A percentile compares a stretch with the other conserved stretches of the same genome.
Conservation (phyloP, 2,888 invertebrate species). For the Plagodis dolabraria region DNA sequence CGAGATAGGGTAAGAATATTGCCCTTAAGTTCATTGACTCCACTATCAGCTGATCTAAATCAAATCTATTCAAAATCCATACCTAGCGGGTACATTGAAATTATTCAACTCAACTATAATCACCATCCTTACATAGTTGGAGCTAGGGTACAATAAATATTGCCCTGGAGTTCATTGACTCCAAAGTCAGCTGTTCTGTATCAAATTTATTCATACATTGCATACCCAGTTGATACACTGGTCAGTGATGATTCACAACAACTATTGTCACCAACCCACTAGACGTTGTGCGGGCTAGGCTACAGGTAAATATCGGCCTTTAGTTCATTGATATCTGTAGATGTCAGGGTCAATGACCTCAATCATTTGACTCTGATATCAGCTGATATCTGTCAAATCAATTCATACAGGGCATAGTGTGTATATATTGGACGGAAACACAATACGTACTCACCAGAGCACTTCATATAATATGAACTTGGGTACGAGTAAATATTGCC, state of each 20-base stretch:
- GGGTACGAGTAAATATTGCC: constrained; percentile 89
- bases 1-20: too few species aligned
- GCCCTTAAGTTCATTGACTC: too few species aligned
- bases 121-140: constrained; percentile 96
- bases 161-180: too few species aligned
- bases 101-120: too few species aligned
- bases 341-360: too few species aligned
- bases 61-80: too few species aligned
- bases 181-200: constrained; percentile 84
- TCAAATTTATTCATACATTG: constrained; percentile 95
- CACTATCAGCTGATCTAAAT: too few species aligned
- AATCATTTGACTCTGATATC: too few species aligned
- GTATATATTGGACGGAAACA: constrained; percentile 96
- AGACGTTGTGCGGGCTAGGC: constrained; percentile 95
- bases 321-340: too few species aligned
- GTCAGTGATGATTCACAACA: constrained; percentile 97
- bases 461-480: constrained; percentile 95
- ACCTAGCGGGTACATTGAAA: too few species aligned
- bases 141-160: constrained; percentile 96
- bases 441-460: constrained; percentile 98
- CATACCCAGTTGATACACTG: constrained; percentile 91
- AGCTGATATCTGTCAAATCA: constrained; percentile 94
- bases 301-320: constrained; percentile 87
- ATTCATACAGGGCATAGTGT: constrained; percentile 95
- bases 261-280: constrained; percentile 97